Percentiles rank a stretch among this genome's conserved stretches.
Evolutionary conservation across 2,888 invertebrate genomes (phyloP).

Genomic region (Apocheima hispidaria): DNA sequence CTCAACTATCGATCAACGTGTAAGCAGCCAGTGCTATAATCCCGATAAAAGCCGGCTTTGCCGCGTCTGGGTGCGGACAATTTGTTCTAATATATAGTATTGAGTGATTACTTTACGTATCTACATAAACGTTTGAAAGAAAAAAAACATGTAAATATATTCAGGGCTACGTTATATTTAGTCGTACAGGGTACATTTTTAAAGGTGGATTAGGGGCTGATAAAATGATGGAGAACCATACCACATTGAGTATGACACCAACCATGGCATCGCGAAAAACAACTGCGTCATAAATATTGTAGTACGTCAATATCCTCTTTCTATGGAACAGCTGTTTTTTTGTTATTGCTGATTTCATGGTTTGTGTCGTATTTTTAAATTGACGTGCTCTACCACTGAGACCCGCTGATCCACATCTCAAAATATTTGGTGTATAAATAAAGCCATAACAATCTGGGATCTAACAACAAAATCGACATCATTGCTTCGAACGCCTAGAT

Average conservation of each 20-base stretch:
- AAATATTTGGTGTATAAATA: too few relatives aligned
- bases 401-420: too few relatives aligned
- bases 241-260: too few relatives aligned
- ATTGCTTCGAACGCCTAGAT: conserved; percentile 12
- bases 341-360: too few relatives aligned
- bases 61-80: conserved; percentile 36
- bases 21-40: conserved; percentile 69
- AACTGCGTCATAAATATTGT: not conserved
- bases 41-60: conserved; percentile 49
- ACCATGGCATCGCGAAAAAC: not conserved
- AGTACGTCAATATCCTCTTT: too few relatives aligned
- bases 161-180: too few relatives aligned
- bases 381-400: too few relatives aligned
- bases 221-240: too few relatives aligned
- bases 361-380: too few relatives aligned
- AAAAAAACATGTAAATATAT: not conserved
- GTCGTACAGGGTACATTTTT: too few relatives aligned
- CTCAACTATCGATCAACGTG: conserved; percentile 58
- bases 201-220: too few relatives aligned
- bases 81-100: conserved; percentile 42
- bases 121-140: not conserved
- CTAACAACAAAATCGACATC: not conserved
- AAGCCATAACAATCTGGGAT: not conserved
- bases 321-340: too few relatives aligned
- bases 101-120: conserved; percentile 30